Evolutionary conservation across 2,888 invertebrate genomes (phyloP).

Genomic region (Agriotes lineatus): DNA sequence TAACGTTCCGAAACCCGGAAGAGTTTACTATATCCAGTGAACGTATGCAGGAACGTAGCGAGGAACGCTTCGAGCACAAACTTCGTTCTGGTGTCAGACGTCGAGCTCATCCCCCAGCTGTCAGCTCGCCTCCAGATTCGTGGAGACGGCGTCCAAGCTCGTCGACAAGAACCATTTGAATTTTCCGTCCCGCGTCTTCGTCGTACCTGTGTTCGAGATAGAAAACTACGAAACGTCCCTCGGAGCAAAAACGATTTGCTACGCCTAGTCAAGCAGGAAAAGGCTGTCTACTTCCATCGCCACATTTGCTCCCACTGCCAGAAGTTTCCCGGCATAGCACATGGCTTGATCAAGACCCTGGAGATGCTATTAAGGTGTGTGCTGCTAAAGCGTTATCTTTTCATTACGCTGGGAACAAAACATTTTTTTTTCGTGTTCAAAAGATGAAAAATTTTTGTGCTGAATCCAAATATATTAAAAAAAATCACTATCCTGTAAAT

Average conservation of each 20-base stretch:
- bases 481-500: too few relatives aligned
- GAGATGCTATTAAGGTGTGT: constrained; percentile 68
- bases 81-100: constrained; percentile 78
- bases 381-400: too few relatives aligned
- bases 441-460: too few relatives aligned
- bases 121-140: constrained; percentile 70
- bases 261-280: constrained; percentile 69
- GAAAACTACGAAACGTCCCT: constrained; percentile 73
- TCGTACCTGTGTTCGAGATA: constrained; percentile 80
- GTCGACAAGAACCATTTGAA: constrained; percentile 34
- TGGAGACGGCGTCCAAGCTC: constrained; percentile 62
- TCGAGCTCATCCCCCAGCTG: constrained; percentile 79
- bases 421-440: too few relatives aligned
- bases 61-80: constrained; percentile 74
- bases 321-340: constrained; percentile 78
- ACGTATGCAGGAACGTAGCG: constrained; percentile 80
- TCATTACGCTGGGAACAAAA: too few relatives aligned
- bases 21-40: constrained; percentile 76
- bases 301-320: constrained; percentile 80
- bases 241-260: constrained; percentile 73
- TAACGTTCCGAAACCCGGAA: constrained; percentile 63
- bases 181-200: constrained; percentile 70
- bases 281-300: constrained; percentile 77
- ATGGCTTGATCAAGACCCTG: constrained; percentile 73
- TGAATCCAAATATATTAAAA: too few relatives aligned